Conservation (phyloP, 2,797 vertebrate species). For the Bradypodion pumilum region DNA sequence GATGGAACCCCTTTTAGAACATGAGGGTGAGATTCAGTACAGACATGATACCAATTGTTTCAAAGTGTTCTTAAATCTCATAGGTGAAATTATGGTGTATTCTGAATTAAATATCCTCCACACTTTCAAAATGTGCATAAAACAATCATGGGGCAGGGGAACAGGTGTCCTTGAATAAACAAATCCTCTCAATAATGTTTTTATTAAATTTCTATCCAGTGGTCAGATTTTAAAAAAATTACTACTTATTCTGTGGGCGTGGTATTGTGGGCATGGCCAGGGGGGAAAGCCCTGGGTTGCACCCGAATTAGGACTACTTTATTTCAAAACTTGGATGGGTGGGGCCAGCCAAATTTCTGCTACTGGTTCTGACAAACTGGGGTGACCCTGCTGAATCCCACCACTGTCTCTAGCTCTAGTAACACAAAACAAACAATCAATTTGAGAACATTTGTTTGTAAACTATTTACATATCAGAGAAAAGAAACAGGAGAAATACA, state of each 20-base stretch:
- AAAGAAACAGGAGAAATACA: not conserved
- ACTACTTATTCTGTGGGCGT: too few species aligned
- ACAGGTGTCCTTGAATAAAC: not conserved
- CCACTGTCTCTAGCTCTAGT: too few species aligned
- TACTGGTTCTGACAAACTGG: too few species aligned
- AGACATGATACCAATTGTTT: not conserved
- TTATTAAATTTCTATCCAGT: too few species aligned
- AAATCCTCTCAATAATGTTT: not conserved
- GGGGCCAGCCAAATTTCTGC: too few species aligned
- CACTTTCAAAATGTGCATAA: not conserved
- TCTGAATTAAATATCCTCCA: not conserved
- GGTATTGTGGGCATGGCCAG: too few species aligned
- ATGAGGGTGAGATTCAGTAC: not conserved
- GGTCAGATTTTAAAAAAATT: too few species aligned
- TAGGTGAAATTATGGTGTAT: not conserved
- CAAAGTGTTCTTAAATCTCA: not conserved
- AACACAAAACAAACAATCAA: not conserved
- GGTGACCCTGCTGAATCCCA: too few species aligned
- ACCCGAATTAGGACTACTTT: too few species aligned
- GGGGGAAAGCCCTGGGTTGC: too few species aligned
- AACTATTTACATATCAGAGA: not conserved
- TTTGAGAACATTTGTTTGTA: not conserved
- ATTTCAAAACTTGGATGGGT: too few species aligned
- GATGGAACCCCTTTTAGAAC: accelerated
- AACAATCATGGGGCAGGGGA: not conserved